Percentiles rank a stretch among this genome's conserved stretches.
Evolutionary conservation across 2,888 invertebrate species (phyloP).

Genomic region (Scaptomyza reducta): DNA sequence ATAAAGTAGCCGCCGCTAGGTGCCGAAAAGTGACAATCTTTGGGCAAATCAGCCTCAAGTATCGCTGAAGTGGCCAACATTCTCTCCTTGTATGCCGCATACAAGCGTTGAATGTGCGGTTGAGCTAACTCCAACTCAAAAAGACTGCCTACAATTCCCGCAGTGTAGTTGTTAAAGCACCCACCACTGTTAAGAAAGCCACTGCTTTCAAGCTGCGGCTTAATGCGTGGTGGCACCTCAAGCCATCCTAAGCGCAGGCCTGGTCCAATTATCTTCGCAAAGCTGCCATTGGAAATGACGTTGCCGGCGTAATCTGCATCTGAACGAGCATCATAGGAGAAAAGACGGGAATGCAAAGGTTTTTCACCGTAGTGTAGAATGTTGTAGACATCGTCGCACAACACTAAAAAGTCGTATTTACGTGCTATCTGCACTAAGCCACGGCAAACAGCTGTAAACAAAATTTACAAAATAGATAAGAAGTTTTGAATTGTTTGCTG

Average conservation of each 20-base stretch:
- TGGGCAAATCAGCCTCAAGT: slow-evolving; percentile 84
- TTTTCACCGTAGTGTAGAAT: slow-evolving; percentile 85
- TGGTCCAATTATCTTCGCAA: slow-evolving; percentile 88
- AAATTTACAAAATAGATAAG: neutral
- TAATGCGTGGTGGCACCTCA: slow-evolving; percentile 85
- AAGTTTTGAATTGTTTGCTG: neutral
- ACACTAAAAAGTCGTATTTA: slow-evolving; percentile 84
- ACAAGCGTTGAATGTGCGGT: slow-evolving; percentile 83
- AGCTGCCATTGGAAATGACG: slow-evolving; percentile 87
- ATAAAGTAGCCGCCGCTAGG: slow-evolving; percentile 87
- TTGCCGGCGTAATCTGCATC: slow-evolving; percentile 85
- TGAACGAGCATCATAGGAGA: slow-evolving; percentile 85
- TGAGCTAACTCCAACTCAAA: slow-evolving; percentile 85
- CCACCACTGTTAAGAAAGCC: slow-evolving; percentile 86
- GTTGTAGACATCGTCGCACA: slow-evolving; percentile 88
- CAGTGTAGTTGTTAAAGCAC: slow-evolving; percentile 86
- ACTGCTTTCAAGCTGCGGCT: slow-evolving; percentile 83
- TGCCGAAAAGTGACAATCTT: slow-evolving; percentile 82
- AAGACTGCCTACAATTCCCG: slow-evolving; percentile 85
- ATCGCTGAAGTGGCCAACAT: slow-evolving; percentile 83
- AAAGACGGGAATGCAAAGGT: slow-evolving; percentile 85
- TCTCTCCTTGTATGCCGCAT: slow-evolving; percentile 84
- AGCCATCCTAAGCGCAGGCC: slow-evolving; percentile 88
- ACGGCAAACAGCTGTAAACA: slow-evolving; percentile 81
- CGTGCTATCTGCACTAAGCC: slow-evolving; percentile 84